Conservation (phyloP, 2,797 vertebrate species). For the Cryptoprocta ferox region DNA sequence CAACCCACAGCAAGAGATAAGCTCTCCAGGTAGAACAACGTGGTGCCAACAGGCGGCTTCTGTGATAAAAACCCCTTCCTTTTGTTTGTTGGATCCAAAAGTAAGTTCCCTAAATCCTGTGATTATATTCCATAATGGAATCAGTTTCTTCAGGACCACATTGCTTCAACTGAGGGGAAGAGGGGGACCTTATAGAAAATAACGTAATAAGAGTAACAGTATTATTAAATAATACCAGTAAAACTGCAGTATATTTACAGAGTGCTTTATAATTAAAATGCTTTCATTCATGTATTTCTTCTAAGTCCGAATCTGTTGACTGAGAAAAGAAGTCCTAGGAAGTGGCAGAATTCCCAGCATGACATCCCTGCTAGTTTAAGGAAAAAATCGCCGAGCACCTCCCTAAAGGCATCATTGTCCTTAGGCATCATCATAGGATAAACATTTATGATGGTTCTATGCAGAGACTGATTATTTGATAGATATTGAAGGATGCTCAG, state of each 20-base stretch:
- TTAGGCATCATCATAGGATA: neutral
- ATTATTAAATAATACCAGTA: neutral
- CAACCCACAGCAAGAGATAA: neutral
- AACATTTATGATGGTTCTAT: neutral
- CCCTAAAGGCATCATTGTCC: neutral
- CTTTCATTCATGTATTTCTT: slow-evolving; percentile 23
- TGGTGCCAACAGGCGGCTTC: neutral
- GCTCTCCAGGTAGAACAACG: neutral
- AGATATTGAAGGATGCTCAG: neutral
- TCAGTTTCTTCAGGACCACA: neutral
- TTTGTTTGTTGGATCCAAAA: neutral
- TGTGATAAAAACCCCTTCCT: neutral
- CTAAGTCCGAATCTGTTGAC: neutral
- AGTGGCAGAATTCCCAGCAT: neutral
- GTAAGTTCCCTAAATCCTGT: neutral
- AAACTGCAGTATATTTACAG: neutral
- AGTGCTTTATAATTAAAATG: neutral
- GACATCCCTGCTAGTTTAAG: neutral
- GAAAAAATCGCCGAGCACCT: neutral
- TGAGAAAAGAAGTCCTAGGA: neutral
- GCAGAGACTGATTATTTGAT: neutral
- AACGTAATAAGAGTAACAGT: neutral
- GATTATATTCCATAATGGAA: neutral
- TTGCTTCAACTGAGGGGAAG: neutral
- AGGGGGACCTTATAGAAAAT: neutral